These are phyloP conservation scores for Archocentrus centrarchus DNA, from an alignment of 2,113 vertebrate genomes.

Conservation along the genomic window DNA sequence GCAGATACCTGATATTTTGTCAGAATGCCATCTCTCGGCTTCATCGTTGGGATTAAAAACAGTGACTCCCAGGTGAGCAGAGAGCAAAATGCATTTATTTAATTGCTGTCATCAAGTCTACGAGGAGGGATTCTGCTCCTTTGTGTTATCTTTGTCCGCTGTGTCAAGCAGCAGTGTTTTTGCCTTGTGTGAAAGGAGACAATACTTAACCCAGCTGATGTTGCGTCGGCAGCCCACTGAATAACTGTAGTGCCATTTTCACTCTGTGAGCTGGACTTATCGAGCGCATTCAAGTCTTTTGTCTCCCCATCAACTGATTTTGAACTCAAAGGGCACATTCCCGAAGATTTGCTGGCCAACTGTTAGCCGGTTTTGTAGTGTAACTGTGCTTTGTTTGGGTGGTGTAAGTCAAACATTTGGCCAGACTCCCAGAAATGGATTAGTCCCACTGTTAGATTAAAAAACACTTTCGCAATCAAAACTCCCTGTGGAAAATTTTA, in stretches of 20 bases:
- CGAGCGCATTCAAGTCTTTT: conserved; percentile 25
- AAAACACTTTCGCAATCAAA: conserved; percentile 27
- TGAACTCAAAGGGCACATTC: conserved; percentile 29
- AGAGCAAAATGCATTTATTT: conserved; percentile 49
- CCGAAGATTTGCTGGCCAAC: conserved; percentile 35
- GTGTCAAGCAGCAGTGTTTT: conserved; percentile 10
- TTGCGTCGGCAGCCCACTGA: conserved; percentile 35
- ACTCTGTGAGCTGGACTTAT: conserved; percentile 23
- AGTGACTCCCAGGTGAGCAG: conserved; percentile 42
- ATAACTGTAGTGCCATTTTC: conserved; percentile 20
- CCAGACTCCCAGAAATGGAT: conserved; percentile 55
- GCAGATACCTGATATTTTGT: conserved; percentile 43
- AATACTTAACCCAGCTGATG: conserved; percentile 1
- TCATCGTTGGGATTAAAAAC: conserved; percentile 49
- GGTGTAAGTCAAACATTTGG: conserved; percentile 58
- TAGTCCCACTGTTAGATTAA: conserved; percentile 28
- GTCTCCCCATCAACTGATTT: conserved; percentile 33
- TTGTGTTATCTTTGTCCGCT: conserved; percentile 20
- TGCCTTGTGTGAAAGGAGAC: conserved; percentile 4
- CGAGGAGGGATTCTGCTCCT: conserved; percentile 20
- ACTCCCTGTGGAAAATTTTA: not conserved
- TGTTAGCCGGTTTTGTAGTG: conserved; percentile 39
- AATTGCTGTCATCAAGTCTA: conserved; percentile 37
- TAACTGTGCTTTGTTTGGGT: conserved; percentile 41
- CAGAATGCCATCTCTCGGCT: conserved; percentile 44